Base-by-base conservation (phyloP, 2,888 invertebrate genomes). In the Tenthredo notha region DNA sequence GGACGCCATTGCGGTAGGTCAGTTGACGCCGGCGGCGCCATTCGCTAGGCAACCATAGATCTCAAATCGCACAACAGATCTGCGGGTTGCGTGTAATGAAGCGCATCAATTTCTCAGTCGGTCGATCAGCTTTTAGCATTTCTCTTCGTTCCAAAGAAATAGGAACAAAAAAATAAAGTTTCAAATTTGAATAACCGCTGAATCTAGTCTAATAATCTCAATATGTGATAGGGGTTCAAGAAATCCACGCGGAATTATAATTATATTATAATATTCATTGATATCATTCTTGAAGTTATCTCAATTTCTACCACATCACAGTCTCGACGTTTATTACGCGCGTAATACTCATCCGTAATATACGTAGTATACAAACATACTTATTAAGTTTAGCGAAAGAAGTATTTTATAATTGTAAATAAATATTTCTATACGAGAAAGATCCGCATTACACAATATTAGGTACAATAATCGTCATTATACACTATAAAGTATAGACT, bases 251-350 rank as follows among this genome's bases (percentile, higher is more conserved):
- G 6, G 6, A 15, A n/a, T 33, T 58, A 54, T 29, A 78, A 12
- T 58, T 33, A 4, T 58, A 54, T 33, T 58, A 33, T 18, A 47
- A 54, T 33, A 54, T 58, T 54, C 37, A 80, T 40, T 61, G 37
- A 21, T 61, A 80, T 61, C 21, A 33, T 50, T n/a, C 7, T 37
- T 15, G 9, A 61, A 61, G 37, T 61, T 37, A 61, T 33, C 12
- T 37, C 21, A 29, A 58, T 5, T 80, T 80, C 40, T 80, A 37
- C 33, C 58, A 29, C 40, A 80, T 80, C 80, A 61, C 80, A 80
- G 58, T 80, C 21, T 61, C 12, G n/a, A 18, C n/a, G 33, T 61
- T 18, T 4, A 43, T 74, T 40, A 43, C 40, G n/a, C 25, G 18
- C 43, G 10, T n/a, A 43, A 43, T 74, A 9, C 43, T 10, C 7